These are phyloP conservation scores for Trachemys scripta DNA, from an alignment of 2,113 vertebrate species.

Conservation along the genomic window DNA sequence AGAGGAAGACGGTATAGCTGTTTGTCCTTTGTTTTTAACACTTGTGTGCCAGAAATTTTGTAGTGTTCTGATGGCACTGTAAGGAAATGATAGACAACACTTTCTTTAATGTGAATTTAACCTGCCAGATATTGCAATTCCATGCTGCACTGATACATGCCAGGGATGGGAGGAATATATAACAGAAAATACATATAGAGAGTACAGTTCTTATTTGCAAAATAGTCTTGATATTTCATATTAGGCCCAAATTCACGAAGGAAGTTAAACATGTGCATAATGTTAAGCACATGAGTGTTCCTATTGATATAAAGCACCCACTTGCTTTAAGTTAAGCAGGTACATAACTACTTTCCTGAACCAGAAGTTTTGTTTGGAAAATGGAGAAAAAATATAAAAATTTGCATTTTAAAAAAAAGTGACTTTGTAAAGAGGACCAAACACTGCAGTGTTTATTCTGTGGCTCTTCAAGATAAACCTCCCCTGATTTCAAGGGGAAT, in stretches of 20 bases:
- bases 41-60: neutral
- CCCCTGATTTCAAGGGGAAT: neutral
- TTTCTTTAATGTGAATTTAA: neutral
- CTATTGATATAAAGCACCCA: neutral
- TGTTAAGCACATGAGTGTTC: neutral
- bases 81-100: neutral
- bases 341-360: neutral
- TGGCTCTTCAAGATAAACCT: neutral
- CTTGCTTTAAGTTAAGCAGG: neutral
- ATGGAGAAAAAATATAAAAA: neutral
- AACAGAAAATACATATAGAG: neutral
- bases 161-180: neutral
- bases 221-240: neutral
- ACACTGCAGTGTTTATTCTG: neutral
- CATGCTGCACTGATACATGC: neutral
- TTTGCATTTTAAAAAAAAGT: neutral
- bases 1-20: neutral
- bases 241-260: neutral
- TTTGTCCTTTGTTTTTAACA: neutral
- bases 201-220: neutral
- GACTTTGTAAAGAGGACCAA: neutral
- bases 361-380: neutral
- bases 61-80: neutral
- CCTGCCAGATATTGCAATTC: rapidly evolving
- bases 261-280: neutral